Base-by-base conservation (phyloP, 2,888 invertebrate species). In the Drosophila multiciliata region DNA sequence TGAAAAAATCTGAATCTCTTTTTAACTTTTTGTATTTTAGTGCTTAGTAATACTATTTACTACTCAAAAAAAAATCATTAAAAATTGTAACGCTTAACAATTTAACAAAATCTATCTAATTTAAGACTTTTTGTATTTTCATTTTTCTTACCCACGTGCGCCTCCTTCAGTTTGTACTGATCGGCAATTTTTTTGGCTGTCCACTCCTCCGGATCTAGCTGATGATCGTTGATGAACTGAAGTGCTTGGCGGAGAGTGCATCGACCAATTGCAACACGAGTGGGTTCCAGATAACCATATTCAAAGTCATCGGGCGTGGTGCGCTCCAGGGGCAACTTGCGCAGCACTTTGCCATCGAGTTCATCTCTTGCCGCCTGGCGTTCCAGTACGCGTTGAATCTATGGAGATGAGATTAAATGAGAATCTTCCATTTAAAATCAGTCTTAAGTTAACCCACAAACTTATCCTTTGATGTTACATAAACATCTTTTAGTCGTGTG, bases 201-300 rank as follows among this genome's bases (percentile, higher is more conserved):
- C 85, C 95, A 94, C 52, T 93, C 93, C 32, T 93, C 90, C 0
- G 96, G 95, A 82, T 96, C 94, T 0, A 92, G 87, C 87, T 95
- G 95, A 91, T 97, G 94, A 26, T 95, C 94, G 0, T 94, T 93
- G 50, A 98, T 94, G 82, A 97, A 95, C 65, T 95, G 93, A 40
- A 97, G 87, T 0, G 94, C 95, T 76, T 95, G 94, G 42, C 94
- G 93, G 29, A 98, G 92, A 0, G 96, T 95, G 57, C 95, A 94
- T 87, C 94, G 95, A 1, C 97, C 97, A 35, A 93, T 92, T 0
- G 94, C 93, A 0, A 96, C 91, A 60, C 90, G 92, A 0, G 93
- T 92, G 0, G 97, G 95, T 89, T 97, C 96, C 90, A 95, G 94
- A 83, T 95, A 95, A 1, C 97, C 97, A 90, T 94, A 96, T 75